A percentile compares a stretch with the other conserved stretches of the same genome.
These are phyloP conservation scores for Chelonus formosanus DNA, from an alignment of 2,888 invertebrate genomes.

Conservation along the genomic window DNA sequence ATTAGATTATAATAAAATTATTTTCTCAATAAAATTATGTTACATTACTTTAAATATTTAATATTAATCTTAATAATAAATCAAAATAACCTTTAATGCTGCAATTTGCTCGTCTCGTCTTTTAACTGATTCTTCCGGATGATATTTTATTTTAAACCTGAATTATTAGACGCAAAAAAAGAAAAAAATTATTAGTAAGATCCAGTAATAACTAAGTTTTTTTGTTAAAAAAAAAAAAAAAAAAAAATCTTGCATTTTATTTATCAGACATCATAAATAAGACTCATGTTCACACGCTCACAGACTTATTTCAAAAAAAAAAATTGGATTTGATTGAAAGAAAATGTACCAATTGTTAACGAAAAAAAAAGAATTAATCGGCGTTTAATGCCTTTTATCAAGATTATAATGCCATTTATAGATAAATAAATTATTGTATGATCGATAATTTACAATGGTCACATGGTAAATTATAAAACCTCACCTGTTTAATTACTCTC, in stretches of 20 bases:
- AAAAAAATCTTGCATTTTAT: too few relatives aligned
- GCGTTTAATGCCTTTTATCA: too few relatives aligned
- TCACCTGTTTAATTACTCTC: conserved; percentile 55
- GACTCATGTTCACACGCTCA: too few relatives aligned
- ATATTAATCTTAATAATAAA: conserved; percentile 11
- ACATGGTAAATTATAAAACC: conserved; percentile 50
- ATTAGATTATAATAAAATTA: background rate
- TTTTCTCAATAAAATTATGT: conserved; percentile 6
- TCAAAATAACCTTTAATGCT: conserved; percentile 76
- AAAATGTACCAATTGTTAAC: too few relatives aligned
- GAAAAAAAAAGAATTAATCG: too few relatives aligned
- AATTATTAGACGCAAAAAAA: conserved; percentile 31
- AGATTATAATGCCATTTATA: too few relatives aligned
- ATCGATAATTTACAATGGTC: conserved; percentile 20
- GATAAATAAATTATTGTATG: conserved; percentile 5
- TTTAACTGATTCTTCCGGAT: conserved; percentile 94
- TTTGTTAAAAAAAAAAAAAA: too few relatives aligned
- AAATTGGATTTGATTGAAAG: too few relatives aligned
- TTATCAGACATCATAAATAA: too few relatives aligned
- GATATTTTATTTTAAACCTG: conserved; percentile 99
- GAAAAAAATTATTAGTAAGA: background rate
- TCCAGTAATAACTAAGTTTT: too few relatives aligned
- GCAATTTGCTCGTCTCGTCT: conserved; percentile 85
- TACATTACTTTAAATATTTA: conserved; percentile 2
- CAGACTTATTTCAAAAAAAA: too few relatives aligned